Evolutionary conservation across 2,888 invertebrate genomes (phyloP).

Genomic region (Endomychus coccineus): DNA sequence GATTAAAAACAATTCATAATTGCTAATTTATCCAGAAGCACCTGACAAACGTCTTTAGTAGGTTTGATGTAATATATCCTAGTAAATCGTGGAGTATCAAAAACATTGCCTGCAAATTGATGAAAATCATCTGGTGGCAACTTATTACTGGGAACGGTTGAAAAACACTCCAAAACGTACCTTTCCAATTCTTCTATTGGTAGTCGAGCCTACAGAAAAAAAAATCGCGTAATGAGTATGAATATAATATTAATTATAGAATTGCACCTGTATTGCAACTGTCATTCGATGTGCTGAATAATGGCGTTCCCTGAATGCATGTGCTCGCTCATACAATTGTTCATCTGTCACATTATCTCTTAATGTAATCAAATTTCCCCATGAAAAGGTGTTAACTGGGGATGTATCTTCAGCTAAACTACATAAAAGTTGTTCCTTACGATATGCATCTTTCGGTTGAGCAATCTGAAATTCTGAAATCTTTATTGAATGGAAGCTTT

Average conservation of each 20-base stretch:
- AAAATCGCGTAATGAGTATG: background rate
- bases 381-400: conserved; percentile 73
- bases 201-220: conserved; percentile 47
- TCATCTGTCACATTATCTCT: conserved; percentile 61
- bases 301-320: conserved; percentile 66
- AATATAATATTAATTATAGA: background rate
- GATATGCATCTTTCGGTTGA: conserved; percentile 62
- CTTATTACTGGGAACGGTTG: conserved; percentile 60
- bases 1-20: conserved; percentile 1
- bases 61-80: conserved; percentile 70
- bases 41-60: conserved; percentile 62
- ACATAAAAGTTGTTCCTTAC: conserved; percentile 70
- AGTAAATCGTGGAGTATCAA: conserved; percentile 55
- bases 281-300: conserved; percentile 88
- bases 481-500: too few species aligned
- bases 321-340: conserved; percentile 59
- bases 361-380: conserved; percentile 76
- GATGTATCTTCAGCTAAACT: conserved; percentile 60
- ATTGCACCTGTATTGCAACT: conserved; percentile 75
- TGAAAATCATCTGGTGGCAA: conserved; percentile 57
- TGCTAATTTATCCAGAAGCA: conserved; percentile 32
- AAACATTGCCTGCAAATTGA: conserved; percentile 48
- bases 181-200: conserved; percentile 57
- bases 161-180: conserved; percentile 59
- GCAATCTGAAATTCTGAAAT: conserved; percentile 75